Evolutionary conservation across 2,888 invertebrate species (phyloP).

Genomic region (Sussaba pulchella): DNA sequence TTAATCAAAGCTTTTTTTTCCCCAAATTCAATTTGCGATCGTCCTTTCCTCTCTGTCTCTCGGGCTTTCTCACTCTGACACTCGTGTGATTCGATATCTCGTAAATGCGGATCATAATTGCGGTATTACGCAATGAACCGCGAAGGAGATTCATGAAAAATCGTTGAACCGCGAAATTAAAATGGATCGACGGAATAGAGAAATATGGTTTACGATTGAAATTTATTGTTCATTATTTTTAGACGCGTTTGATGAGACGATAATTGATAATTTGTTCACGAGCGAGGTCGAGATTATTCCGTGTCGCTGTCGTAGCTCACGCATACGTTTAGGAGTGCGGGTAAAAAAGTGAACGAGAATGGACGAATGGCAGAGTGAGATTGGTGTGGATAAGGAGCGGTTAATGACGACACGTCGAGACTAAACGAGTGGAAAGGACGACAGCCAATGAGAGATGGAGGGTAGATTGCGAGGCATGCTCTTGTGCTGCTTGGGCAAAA

Average conservation of each 20-base stretch:
- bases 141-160: too few relatives aligned
- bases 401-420: background rate
- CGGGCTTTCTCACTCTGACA: background rate
- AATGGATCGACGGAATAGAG: too few relatives aligned
- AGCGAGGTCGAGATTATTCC: too few relatives aligned
- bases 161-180: too few relatives aligned
- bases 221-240: too few relatives aligned
- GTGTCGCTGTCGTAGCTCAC: background rate
- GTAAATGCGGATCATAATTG: too few relatives aligned
- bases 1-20: background rate
- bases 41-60: slow-evolving; percentile 21
- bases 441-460: slow-evolving; percentile 54
- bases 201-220: too few relatives aligned
- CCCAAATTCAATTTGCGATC: background rate
- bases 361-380: slow-evolving; percentile 1
- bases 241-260: too few relatives aligned
- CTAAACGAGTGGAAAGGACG: slow-evolving; percentile 44
- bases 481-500: slow-evolving; percentile 26
- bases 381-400: background rate
- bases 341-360: background rate
- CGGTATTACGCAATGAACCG: too few relatives aligned
- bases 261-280: too few relatives aligned
- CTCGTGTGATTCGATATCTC: background rate
- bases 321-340: background rate
- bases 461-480: slow-evolving; percentile 32